Evolutionary conservation across 2,888 invertebrate genomes (phyloP).

Genomic region (Drosophila planitibia): DNA sequence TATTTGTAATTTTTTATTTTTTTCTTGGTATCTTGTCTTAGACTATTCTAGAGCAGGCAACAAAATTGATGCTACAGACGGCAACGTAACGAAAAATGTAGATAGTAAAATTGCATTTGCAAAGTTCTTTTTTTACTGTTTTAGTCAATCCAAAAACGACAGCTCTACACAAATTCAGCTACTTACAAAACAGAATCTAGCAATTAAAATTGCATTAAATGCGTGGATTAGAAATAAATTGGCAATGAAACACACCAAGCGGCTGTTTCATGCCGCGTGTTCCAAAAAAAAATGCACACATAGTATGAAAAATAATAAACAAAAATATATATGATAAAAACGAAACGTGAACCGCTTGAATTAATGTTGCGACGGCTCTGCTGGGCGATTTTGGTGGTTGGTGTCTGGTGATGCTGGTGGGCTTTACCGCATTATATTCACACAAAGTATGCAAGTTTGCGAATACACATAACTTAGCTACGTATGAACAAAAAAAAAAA

Average conservation of each 20-base stretch:
- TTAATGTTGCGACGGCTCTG: slow-evolving; percentile 21
- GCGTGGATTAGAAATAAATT: slow-evolving; percentile 2
- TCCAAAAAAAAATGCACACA: slow-evolving; percentile 11
- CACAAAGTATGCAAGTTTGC: slow-evolving; percentile 20
- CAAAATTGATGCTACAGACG: slow-evolving; percentile 47
- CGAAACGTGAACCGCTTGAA: slow-evolving; percentile 17
- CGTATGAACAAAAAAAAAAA: slow-evolving; percentile 9
- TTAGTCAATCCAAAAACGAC: slow-evolving; percentile 14
- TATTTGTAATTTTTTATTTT: slow-evolving; percentile 10
- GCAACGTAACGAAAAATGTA: slow-evolving; percentile 33
- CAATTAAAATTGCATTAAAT: slow-evolving; percentile 10
- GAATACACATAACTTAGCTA: slow-evolving; percentile 25
- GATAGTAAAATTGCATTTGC: slow-evolving; percentile 25
- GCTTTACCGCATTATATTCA: slow-evolving; percentile 1
- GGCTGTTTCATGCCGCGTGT: slow-evolving; percentile 32
- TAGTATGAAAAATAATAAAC: slow-evolving; percentile 15
- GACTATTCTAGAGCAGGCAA: slow-evolving; percentile 61
- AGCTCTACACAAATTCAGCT: slow-evolving; percentile 24
- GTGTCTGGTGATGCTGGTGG: slow-evolving; percentile 45
- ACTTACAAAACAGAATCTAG: slow-evolving; percentile 14
- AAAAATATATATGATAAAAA: slow-evolving; percentile 9
- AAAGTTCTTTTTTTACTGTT: not conserved
- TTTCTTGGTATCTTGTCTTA: slow-evolving; percentile 53
- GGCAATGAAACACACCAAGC: slow-evolving; percentile 27
- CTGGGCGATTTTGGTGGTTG: slow-evolving; percentile 59